These are phyloP conservation scores for Monopis laevigella DNA, from an alignment of 2,888 invertebrate species.

Conservation along the genomic window DNA sequence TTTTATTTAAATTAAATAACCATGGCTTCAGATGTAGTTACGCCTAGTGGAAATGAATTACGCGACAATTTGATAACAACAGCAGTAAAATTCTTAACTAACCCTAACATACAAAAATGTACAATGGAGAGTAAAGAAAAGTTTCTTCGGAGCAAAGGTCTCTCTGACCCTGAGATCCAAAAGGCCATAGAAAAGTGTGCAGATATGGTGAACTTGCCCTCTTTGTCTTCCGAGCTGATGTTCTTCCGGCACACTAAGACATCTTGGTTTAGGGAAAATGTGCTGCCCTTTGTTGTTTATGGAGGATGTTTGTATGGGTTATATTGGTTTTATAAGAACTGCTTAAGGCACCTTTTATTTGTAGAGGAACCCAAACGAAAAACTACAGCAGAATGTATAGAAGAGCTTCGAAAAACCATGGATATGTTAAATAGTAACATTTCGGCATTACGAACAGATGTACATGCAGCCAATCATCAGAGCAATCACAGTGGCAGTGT, in stretches of 20 bases:
- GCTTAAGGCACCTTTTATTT: slow-evolving; percentile 63
- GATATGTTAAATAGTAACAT: slow-evolving; percentile 74
- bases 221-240: slow-evolving; percentile 49
- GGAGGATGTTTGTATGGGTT: slow-evolving; percentile 81
- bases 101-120: slow-evolving; percentile 83
- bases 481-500: slow-evolving; percentile 44
- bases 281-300: slow-evolving; percentile 78
- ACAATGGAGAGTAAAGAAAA: slow-evolving; percentile 81
- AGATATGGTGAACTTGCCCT: slow-evolving; percentile 40
- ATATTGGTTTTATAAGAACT: slow-evolving; percentile 81
- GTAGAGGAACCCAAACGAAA: slow-evolving; percentile 71
- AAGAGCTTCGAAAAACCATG: slow-evolving; percentile 73
- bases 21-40: slow-evolving; percentile 45
- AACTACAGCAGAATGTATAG: slow-evolving; percentile 72
- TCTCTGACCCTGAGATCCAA: slow-evolving; percentile 78
- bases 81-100: slow-evolving; percentile 86
- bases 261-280: slow-evolving; percentile 71
- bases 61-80: slow-evolving; percentile 73
- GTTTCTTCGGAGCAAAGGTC: slow-evolving; percentile 80
- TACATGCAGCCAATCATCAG: slow-evolving; percentile 56
- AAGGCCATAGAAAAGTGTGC: slow-evolving; percentile 76
- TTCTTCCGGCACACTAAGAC: slow-evolving; percentile 42
- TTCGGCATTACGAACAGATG: slow-evolving; percentile 71
- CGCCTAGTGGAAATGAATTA: slow-evolving; percentile 37
- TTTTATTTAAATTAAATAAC: too few species aligned